phyloP scores from a whole-genome alignment of 2,113 vertebrate genomes.

The Electrona antarctica region DNA sequence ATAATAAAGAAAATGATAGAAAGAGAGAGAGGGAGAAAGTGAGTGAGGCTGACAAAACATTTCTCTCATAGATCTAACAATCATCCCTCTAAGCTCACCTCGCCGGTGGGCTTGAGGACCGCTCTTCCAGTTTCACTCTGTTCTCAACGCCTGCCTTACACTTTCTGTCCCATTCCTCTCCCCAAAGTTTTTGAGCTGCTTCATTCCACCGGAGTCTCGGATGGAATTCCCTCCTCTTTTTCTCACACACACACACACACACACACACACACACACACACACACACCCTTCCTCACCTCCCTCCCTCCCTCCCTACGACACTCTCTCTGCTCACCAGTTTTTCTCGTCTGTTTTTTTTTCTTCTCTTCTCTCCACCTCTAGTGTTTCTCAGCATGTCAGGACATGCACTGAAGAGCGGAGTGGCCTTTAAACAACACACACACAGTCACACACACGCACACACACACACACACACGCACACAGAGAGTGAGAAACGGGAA shows the following conservation, averaged over 20 bases:
- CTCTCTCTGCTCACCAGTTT: constrained; percentile 70
- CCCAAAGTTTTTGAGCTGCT: constrained; percentile 21
- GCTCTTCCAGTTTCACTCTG: constrained; percentile 17
- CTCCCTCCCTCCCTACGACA: constrained; percentile 20
- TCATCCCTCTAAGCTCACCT: constrained; percentile 34
- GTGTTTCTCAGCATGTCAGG: constrained; percentile 68
- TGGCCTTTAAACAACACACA: background rate
- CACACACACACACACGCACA: constrained; percentile 1
- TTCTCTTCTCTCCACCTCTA: constrained; percentile 63
- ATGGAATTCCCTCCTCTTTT: constrained; percentile 52
- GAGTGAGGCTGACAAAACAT: constrained; percentile 34
- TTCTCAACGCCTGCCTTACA: background rate
- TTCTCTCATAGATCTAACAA: constrained; percentile 34
- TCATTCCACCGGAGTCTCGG: constrained; percentile 25
- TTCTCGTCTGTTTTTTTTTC: constrained; percentile 56
- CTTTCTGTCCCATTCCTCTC: constrained; percentile 30
- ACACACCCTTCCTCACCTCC: background rate
- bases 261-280: too few relatives aligned
- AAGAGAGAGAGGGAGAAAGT: constrained; percentile 26
- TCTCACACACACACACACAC: too few relatives aligned
- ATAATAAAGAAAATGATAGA: constrained; percentile 15
- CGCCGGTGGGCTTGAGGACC: background rate
- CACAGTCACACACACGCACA: constrained; percentile 11
- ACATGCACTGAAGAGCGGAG: constrained; percentile 55
- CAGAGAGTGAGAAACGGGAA: background rate